A percentile compares a stretch with the other conserved stretches of the same genome.
phyloP scores from a whole-genome alignment of 1,140 invertebrate genomes.

The Pseudomyrmex sp. region DNA sequence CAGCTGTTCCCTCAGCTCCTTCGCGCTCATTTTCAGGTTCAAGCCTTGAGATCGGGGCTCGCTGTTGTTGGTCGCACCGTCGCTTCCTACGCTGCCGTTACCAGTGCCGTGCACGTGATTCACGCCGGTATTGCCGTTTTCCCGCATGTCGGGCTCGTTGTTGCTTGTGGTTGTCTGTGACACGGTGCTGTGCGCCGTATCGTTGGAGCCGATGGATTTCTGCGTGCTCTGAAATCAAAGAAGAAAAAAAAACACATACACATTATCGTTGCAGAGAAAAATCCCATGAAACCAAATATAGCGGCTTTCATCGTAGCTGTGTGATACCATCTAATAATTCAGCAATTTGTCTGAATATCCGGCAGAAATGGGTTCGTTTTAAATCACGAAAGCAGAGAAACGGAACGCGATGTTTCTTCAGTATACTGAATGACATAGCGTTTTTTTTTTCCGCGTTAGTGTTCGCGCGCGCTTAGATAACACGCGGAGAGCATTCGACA shows the following conservation, averaged over 20 bases:
- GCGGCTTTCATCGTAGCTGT: no score
- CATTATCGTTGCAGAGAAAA: background rate
- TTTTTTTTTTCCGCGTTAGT: constrained; percentile 5
- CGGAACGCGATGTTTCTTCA: constrained; percentile 34
- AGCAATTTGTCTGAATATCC: background rate
- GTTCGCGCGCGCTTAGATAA: background rate
- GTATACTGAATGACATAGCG: constrained; percentile 29
- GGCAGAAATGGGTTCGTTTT: background rate
- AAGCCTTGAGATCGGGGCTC: constrained; percentile 82
- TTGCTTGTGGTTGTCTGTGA: constrained; percentile 66
- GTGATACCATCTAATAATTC: no score
- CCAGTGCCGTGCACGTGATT: constrained; percentile 65
- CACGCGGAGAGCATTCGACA: background rate
- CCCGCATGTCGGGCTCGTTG: constrained; percentile 79
- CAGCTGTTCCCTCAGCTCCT: constrained; percentile 94
- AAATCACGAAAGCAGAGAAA: background rate
- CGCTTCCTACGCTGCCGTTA: constrained; percentile 62
- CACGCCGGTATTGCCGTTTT: constrained; percentile 73
- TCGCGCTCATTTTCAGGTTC: constrained; percentile 94
- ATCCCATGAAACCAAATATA: no score
- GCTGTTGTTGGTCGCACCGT: constrained; percentile 69
- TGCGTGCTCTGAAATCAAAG: constrained; percentile 78
- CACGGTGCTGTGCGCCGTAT: constrained; percentile 76
- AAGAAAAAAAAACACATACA: background rate
- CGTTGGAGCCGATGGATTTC: constrained; percentile 82